Conservation (phyloP, 2,888 invertebrate genomes). For the Caenorhabditis imperialis region DNA sequence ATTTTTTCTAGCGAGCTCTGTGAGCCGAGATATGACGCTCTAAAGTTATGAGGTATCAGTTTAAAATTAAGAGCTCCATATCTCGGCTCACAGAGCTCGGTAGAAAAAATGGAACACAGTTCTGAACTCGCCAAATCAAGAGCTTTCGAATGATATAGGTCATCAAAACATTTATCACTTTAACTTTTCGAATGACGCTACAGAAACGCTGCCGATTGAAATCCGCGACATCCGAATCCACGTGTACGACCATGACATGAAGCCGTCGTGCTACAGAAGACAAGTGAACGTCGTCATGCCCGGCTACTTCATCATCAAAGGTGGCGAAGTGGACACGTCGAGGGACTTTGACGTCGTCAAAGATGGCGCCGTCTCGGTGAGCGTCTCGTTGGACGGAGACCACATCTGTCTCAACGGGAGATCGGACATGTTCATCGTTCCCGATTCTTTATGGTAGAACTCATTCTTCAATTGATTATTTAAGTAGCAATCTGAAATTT, state of each 20-base stretch:
- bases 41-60: too few species aligned
- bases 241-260: constrained; percentile 59
- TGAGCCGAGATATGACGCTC: too few species aligned
- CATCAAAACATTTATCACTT: too few species aligned
- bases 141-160: too few species aligned
- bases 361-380: constrained; percentile 48
- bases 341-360: constrained; percentile 59
- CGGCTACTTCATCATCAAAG: constrained; percentile 56
- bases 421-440: constrained; percentile 60
- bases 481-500: constrained; percentile 13
- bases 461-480: not conserved
- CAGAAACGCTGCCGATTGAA: constrained; percentile 56
- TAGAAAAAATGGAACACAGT: too few species aligned
- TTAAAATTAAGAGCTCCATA: too few species aligned
- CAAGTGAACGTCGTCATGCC: constrained; percentile 63
- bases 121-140: too few species aligned
- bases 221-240: constrained; percentile 55
- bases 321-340: constrained; percentile 53
- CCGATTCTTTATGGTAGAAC: constrained; percentile 57
- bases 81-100: too few species aligned
- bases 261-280: constrained; percentile 60
- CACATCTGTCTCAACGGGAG: constrained; percentile 58
- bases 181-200: constrained; percentile 2
- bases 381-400: constrained; percentile 56
- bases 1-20: too few species aligned